Conservation (phyloP, 2,113 vertebrate species). For the Tenebrosternarchus preto region DNA sequence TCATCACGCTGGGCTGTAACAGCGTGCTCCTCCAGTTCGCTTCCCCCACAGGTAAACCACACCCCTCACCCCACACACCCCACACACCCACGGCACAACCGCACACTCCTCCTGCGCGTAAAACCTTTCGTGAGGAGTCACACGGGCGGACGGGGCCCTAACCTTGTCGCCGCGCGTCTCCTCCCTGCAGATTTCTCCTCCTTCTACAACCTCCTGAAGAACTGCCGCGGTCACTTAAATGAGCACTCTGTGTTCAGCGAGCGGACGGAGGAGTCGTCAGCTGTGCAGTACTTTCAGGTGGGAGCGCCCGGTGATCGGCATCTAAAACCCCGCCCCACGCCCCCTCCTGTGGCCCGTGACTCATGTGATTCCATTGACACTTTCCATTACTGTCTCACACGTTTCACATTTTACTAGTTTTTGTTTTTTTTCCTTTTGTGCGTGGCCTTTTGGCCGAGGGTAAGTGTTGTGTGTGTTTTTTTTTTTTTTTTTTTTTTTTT, state of each 20-base stretch:
- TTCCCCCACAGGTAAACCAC: conserved; percentile 80
- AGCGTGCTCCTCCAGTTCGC: conserved; percentile 93
- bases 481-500: too few relatives aligned
- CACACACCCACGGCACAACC: background rate
- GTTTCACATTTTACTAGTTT: background rate
- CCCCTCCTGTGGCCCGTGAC: too few relatives aligned
- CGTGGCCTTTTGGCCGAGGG: background rate
- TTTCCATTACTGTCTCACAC: too few relatives aligned
- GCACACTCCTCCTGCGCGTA: background rate
- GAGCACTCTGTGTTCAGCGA: conserved; percentile 92
- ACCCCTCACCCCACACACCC: background rate
- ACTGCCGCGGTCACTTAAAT: conserved; percentile 80
- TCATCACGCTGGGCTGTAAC: conserved; percentile 92
- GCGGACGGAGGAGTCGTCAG: conserved; percentile 93
- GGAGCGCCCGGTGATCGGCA: conserved; percentile 69
- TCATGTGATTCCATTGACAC: too few relatives aligned
- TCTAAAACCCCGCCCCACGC: too few relatives aligned
- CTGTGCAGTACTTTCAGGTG: conserved; percentile 98
- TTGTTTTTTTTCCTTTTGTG: too few relatives aligned
- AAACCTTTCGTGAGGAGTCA: too few relatives aligned
- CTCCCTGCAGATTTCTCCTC: conserved; percentile 86
- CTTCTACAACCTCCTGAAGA: conserved; percentile 94
- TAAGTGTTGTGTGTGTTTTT: background rate
- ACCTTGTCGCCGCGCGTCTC: background rate
- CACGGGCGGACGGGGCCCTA: too few relatives aligned